These are phyloP conservation scores for Rhopilema esculentum DNA, from an alignment of 30 jellyfish, hydroid and myxozoan species.

Conservation along the genomic window DNA sequence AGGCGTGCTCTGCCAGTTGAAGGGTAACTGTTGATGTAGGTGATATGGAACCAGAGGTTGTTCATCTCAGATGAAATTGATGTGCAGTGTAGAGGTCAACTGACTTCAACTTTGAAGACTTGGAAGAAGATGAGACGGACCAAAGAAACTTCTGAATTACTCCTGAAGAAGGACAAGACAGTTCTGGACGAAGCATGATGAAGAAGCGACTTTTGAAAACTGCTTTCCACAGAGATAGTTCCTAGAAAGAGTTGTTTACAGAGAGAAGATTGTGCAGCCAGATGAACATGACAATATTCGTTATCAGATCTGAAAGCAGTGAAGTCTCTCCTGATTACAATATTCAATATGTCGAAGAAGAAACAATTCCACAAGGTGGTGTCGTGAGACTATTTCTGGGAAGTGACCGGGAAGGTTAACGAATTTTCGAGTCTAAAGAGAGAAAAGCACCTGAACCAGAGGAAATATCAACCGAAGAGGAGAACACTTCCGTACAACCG, in stretches of 20 bases:
- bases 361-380: neutral
- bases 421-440: neutral
- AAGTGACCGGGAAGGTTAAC: neutral
- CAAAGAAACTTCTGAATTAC: neutral
- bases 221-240: neutral
- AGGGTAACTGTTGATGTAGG: neutral
- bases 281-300: neutral
- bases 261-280: neutral
- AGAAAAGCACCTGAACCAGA: neutral
- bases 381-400: neutral
- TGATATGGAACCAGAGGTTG: neutral
- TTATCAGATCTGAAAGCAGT: neutral
- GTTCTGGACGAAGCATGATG: neutral
- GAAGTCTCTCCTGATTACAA: neutral
- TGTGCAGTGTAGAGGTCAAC: neutral
- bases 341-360: neutral
- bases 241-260: constrained; percentile 12
- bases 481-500: neutral
- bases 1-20: neutral
- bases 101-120: neutral
- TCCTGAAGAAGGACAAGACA: neutral
- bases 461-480: neutral
- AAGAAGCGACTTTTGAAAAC: neutral
- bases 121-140: constrained; percentile 1
- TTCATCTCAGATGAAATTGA: neutral